Evolutionary conservation across 2,113 vertebrate genomes (phyloP).

Genomic region (Butastur rufipennis): DNA sequence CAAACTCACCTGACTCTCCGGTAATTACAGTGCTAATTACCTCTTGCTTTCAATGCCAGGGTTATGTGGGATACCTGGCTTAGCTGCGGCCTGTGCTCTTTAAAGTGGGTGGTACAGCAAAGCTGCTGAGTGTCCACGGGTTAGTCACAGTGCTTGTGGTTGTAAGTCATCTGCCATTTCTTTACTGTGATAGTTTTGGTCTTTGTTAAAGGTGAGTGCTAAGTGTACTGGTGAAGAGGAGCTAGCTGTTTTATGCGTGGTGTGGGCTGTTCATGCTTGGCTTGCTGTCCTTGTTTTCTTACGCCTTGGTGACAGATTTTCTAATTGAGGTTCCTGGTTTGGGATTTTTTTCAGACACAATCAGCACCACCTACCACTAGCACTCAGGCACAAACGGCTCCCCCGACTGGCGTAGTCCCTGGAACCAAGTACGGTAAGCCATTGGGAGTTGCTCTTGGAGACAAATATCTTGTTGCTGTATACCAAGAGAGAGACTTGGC

Average conservation of each 20-base stretch:
- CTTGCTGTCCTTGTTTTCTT: neutral
- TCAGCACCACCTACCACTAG: slow-evolving; percentile 73
- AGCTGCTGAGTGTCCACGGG: neutral
- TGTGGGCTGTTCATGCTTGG: neutral
- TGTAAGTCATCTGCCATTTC: neutral
- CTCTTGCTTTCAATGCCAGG: neutral
- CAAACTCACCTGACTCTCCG: slow-evolving; percentile 82
- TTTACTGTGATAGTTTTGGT: neutral
- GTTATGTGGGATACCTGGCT: neutral
- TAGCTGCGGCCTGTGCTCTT: neutral
- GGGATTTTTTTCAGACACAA: slow-evolving; percentile 65
- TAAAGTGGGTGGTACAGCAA: neutral
- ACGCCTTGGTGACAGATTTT: neutral
- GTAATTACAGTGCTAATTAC: slow-evolving; percentile 67
- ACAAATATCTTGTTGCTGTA: neutral
- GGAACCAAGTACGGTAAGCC: slow-evolving; percentile 81
- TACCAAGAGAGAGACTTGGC: neutral
- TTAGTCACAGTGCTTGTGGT: neutral
- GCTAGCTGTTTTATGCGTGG: neutral
- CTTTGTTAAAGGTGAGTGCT: neutral
- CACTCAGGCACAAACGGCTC: slow-evolving; percentile 67
- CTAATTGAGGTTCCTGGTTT: neutral
- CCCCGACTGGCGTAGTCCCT: slow-evolving; percentile 76
- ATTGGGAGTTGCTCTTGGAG: neutral
- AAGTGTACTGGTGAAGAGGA: neutral